phyloP scores from a whole-genome alignment of 2,113 vertebrate species.

The Eulemur rufifrons region DNA sequence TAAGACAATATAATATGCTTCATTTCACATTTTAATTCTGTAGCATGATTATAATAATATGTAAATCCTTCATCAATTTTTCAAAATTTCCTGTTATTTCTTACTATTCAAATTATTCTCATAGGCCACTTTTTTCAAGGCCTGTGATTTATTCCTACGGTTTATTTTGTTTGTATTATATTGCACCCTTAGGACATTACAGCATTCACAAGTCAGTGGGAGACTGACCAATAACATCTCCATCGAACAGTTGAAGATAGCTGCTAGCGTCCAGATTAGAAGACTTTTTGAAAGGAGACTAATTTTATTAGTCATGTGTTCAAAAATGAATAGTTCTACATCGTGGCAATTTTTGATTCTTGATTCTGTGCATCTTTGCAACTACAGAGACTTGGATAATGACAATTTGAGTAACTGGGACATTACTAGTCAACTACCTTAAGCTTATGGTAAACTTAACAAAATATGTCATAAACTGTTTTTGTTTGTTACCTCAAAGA shows the following conservation, averaged over 20 bases:
- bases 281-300: not conserved
- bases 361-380: not conserved
- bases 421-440: not conserved
- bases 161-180: not conserved
- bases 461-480: not conserved
- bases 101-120: not conserved
- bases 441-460: not conserved
- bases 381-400: not conserved
- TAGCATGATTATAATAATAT: not conserved
- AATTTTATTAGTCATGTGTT: not conserved
- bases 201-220: not conserved
- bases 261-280: no score
- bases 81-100: not conserved
- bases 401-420: not conserved
- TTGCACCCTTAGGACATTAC: not conserved
- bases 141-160: not conserved
- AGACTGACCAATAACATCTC: not conserved
- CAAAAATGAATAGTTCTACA: not conserved
- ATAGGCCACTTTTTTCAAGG: not conserved
- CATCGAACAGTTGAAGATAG: not conserved
- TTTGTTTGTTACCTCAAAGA: not conserved
- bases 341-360: not conserved
- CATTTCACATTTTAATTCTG: not conserved
- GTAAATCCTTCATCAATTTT: not conserved
- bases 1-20: not conserved